Evolutionary conservation across 2,113 vertebrate species (phyloP).

Genomic region (Lepus europaeus): DNA sequence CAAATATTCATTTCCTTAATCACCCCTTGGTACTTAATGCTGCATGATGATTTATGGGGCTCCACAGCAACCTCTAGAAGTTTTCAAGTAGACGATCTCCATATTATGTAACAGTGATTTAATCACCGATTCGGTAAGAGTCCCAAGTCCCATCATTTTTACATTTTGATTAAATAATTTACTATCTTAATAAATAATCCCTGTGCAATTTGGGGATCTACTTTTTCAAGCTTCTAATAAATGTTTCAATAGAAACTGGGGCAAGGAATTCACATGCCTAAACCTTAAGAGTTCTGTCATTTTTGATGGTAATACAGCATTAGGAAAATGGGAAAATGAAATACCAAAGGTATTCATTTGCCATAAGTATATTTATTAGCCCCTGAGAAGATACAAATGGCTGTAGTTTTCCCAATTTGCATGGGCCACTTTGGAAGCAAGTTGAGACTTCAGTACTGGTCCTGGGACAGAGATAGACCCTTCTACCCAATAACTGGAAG

Average conservation of each 20-base stretch:
- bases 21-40: constrained; percentile 31
- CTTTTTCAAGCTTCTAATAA: constrained; percentile 63
- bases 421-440: background rate
- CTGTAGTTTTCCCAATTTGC: background rate
- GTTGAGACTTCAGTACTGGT: background rate
- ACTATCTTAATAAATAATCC: constrained; percentile 69
- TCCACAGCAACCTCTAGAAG: constrained; percentile 60
- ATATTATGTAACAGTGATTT: constrained; percentile 59
- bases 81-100: constrained; percentile 68
- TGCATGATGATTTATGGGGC: constrained; percentile 29
- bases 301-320: constrained; percentile 27
- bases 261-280: background rate
- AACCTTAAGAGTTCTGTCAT: background rate
- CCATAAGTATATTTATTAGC: background rate
- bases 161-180: constrained; percentile 73
- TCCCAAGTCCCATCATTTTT: constrained; percentile 51
- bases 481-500: background rate
- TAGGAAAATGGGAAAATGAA: constrained; percentile 9
- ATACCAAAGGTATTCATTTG: background rate
- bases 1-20: constrained; percentile 61
- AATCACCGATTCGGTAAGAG: constrained; percentile 45
- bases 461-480: background rate
- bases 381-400: background rate
- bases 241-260: constrained; percentile 53
- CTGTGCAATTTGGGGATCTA: constrained; percentile 29